Percentiles rank a stretch among this genome's conserved stretches.
Conservation (phyloP, 1,140 invertebrate genomes). For the Cherax quadricarinatus region DNA sequence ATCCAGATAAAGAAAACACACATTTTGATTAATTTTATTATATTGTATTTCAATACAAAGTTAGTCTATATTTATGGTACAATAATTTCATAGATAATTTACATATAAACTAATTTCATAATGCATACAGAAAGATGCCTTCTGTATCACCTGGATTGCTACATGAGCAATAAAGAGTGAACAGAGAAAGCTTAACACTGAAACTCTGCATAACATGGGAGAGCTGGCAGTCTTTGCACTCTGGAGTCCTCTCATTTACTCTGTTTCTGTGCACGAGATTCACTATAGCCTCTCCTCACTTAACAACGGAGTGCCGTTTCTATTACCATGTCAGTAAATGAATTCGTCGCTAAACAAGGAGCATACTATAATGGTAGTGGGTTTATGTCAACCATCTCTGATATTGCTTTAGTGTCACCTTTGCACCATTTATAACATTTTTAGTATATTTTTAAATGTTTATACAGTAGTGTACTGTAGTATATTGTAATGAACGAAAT, state of each 20-base stretch:
- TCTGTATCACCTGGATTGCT: slow-evolving; percentile 55
- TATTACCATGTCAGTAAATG: too few species aligned
- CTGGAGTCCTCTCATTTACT: background rate
- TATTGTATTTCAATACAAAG: slow-evolving; percentile 51
- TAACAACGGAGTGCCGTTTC: too few species aligned
- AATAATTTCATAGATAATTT: slow-evolving; percentile 49
- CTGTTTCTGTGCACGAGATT: background rate
- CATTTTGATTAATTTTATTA: slow-evolving; percentile 46
- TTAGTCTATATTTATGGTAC: slow-evolving; percentile 47
- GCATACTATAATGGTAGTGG: too few species aligned
- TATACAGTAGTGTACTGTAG: too few species aligned
- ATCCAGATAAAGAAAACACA: background rate
- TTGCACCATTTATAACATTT: too few species aligned
- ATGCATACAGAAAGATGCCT: slow-evolving; percentile 57
- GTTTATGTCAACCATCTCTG: too few species aligned
- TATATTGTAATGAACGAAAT: too few species aligned
- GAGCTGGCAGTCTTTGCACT: background rate
- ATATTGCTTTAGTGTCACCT: too few species aligned
- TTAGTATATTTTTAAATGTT: too few species aligned
- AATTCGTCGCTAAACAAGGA: too few species aligned
- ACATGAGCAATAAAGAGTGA: slow-evolving; percentile 12
- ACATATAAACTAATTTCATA: slow-evolving; percentile 45
- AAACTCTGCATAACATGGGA: background rate
- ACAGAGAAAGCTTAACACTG: slow-evolving; percentile 26
- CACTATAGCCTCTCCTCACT: too few species aligned